Conservation (phyloP, 2,888 invertebrate genomes). For the Orgyia antiqua region DNA sequence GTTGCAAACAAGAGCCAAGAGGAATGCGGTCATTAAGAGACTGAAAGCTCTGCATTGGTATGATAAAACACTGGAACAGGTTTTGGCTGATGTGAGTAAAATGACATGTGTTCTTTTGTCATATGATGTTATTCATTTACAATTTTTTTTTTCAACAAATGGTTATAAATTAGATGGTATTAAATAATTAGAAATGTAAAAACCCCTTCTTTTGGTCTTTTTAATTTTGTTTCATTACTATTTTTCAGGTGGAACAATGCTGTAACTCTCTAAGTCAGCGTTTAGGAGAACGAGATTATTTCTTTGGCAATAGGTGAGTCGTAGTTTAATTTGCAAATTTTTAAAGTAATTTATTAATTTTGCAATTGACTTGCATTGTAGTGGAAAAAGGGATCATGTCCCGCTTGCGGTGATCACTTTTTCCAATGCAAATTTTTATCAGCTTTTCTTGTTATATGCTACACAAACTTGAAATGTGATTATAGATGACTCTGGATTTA, state of each 20-base stretch:
- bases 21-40: conserved; percentile 82
- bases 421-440: too few relatives aligned
- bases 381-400: not conserved
- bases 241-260: conserved; percentile 85
- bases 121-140: not conserved
- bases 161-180: too few relatives aligned
- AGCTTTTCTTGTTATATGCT: too few relatives aligned
- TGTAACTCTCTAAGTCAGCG: conserved; percentile 92
- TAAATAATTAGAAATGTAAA: too few relatives aligned
- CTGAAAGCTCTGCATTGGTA: conserved; percentile 90
- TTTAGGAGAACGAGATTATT: conserved; percentile 87
- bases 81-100: conserved; percentile 81
- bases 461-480: too few relatives aligned
- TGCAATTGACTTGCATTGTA: not conserved
- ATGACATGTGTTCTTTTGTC: too few relatives aligned
- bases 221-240: too few relatives aligned
- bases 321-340: not conserved
- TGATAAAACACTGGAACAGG: conserved; percentile 86
- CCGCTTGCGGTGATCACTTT: too few relatives aligned
- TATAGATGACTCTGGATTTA: too few relatives aligned
- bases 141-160: not conserved
- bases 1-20: conserved; percentile 88
- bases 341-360: too few relatives aligned
- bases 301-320: conserved; percentile 86
- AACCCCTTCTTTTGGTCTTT: too few relatives aligned